These are phyloP conservation scores for Candoia aspera DNA, from an alignment of 2,113 vertebrate genomes.

Conservation along the genomic window DNA sequence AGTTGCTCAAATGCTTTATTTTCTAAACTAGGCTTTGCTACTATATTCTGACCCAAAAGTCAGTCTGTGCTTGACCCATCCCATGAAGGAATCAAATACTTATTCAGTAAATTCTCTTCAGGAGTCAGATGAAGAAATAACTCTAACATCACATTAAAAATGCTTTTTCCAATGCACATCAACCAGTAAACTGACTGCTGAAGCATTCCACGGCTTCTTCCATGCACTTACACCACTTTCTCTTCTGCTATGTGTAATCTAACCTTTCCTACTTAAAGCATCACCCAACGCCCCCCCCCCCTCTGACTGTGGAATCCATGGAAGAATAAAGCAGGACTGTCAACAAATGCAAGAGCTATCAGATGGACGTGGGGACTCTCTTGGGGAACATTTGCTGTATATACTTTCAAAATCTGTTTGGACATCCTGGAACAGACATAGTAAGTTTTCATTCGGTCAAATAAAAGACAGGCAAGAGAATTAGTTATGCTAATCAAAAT, in stretches of 20 bases:
- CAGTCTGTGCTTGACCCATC: not conserved
- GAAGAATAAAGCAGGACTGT: conserved; percentile 1
- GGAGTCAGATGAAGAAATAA: not conserved
- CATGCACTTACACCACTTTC: too few species aligned
- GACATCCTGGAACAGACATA: conserved; percentile 57
- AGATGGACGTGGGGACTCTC: conserved; percentile 54
- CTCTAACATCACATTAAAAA: not conserved
- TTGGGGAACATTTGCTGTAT: conserved; percentile 39
- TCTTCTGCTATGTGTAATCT: too few species aligned
- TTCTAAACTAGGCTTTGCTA: not conserved
- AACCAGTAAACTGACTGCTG: not conserved
- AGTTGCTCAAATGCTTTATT: not conserved
- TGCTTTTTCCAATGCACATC: not conserved
- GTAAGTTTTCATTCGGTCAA: conserved; percentile 41
- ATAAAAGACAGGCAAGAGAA: conserved; percentile 34
- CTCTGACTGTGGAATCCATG: conserved; percentile 39
- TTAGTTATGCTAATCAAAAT: not conserved
- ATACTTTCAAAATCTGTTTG: conserved; percentile 44
- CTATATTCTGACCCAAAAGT: not conserved
- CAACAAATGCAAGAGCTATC: conserved; percentile 38
- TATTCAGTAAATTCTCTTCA: not conserved
- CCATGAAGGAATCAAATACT: not conserved
- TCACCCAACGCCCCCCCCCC: conserved; percentile 44
- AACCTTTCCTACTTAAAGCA: conserved; percentile 37
- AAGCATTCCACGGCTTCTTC: not conserved